Conservation (phyloP, 1,140 invertebrate genomes). For the Neotoxoptera formosana region DNA sequence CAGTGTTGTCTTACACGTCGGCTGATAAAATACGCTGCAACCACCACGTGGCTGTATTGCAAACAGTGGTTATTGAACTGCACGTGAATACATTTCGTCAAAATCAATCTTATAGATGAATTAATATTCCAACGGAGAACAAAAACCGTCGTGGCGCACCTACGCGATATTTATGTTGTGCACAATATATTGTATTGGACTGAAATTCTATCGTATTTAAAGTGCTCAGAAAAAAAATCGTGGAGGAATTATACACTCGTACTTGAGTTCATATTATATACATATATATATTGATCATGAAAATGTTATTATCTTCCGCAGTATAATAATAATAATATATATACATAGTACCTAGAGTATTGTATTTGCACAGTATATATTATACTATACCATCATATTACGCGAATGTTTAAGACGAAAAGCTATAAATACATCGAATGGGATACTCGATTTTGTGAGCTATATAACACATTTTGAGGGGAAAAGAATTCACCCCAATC, state of each 20-base stretch:
- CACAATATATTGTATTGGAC: no score
- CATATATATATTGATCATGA: neutral
- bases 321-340: neutral
- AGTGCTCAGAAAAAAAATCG: no score
- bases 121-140: neutral
- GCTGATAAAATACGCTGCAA: neutral
- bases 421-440: neutral
- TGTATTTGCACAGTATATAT: no score
- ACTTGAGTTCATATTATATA: neutral
- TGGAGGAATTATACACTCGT: neutral
- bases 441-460: neutral
- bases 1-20: neutral
- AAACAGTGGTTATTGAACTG: neutral
- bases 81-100: neutral
- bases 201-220: no score
- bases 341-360: no score
- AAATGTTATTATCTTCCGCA: no score
- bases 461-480: neutral
- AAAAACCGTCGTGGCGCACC: no score
- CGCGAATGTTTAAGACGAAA: neutral
- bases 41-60: neutral
- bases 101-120: rapidly evolving
- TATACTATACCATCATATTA: neutral
- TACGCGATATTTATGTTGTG: no score
- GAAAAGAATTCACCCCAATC: neutral